Base-by-base conservation (phyloP, 2,113 vertebrate species). In the Vulpes lagopus region DNA sequence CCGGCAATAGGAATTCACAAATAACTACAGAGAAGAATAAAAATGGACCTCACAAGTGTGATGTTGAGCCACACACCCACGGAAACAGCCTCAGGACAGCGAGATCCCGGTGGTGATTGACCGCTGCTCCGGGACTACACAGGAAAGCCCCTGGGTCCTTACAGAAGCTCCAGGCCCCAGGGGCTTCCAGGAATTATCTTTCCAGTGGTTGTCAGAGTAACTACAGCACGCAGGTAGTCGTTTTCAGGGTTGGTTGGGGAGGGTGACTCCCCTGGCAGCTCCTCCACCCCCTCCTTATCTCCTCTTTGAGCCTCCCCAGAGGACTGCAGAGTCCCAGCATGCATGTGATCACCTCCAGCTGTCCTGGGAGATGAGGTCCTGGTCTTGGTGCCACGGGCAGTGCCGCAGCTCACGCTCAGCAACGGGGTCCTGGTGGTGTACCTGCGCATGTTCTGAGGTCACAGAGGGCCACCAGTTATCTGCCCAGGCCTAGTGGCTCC, bases 231-330 rank as follows among this genome's bases (percentile, higher is more conserved):
- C 57, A 9, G n/a, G 23, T 27, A 15, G 35, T 9, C 57, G 8
- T 15, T 17, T 14, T 8, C 12, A 25, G 57, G 23, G 35, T 60
- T 38, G 57, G 22, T 11, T 60, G 80, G 80, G 55, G 14, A 82
- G 80, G 22, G 3, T 35, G 23, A 4, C n/a, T 15, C 4, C 22
- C 12, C 7, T 1, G 1, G 35, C 80, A 43, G 8, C 57, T 6
- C 22, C n/a, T 35, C 8, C 71, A n/a, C 32, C 11, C 6, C 4
- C 3, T 1, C 6, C 4, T 0, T 1, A 4, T 11, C 20, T 15
- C 20, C n/a, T 20, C 20, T 83, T 35, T 38, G 57, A 17, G 80
- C 9, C 8, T 38, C 35, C 35, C n/a, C 35, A 4, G 22, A 60
- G 6, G 11, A 22, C 19, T 9, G 69, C 69, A 38, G 69, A 38